Evolutionary conservation across 2,888 invertebrate species (phyloP), one percentile per base, ranked within the genome.

Genomic region (Drosophila paucipuncta): DNA sequence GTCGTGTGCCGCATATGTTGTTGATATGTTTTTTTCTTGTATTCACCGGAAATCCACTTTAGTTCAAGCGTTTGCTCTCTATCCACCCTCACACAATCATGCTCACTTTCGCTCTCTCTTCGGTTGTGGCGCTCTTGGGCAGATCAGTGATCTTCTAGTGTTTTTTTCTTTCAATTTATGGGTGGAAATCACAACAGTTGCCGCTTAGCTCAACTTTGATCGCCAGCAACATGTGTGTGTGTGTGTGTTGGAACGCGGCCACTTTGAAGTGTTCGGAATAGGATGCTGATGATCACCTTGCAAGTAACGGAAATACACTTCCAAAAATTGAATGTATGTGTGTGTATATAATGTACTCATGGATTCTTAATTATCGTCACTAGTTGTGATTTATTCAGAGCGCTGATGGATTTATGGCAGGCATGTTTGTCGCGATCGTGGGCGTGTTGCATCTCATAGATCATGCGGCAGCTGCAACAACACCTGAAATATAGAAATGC

Each of bases 1-100:
- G 50, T 68, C 57, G 54, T 78, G 64, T 68, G 73, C 70, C 63
- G 57, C 78, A 78, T 66, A 66, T 83, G 68, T 80, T 87, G 83
- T 76, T 82, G 76, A 49, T 58, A 58, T 70, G 78, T 74, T 76
- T 35, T 28, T 68, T 50, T 59, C 60, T 76, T 90, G 82, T 88
- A 87, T 90, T 85, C 91, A 91, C 91, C 91, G 92, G 91, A 91
- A 92, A 91, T 92, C 86, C 92, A 91, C 92, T 91, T 92, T 89
- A 92, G 72, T 73, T 76, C 11, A 76, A 77, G 69, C 71, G 67
- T 52, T 61, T 49, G 55, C 50, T 63, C 72, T 68, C 71, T 64
- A 69, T 30, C 52, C 52, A 52, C 52, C 52, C 52, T 52, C 52
- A 30, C 52, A 30, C 4, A 30, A 11, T 52, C 11, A n/a, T 30